A percentile compares a stretch with the other conserved stretches of the same genome.
These are phyloP conservation scores for Spongia lamella DNA, from an alignment of 37 sponge, comb jelly and placozoan genomes.

Conservation along the genomic window DNA sequence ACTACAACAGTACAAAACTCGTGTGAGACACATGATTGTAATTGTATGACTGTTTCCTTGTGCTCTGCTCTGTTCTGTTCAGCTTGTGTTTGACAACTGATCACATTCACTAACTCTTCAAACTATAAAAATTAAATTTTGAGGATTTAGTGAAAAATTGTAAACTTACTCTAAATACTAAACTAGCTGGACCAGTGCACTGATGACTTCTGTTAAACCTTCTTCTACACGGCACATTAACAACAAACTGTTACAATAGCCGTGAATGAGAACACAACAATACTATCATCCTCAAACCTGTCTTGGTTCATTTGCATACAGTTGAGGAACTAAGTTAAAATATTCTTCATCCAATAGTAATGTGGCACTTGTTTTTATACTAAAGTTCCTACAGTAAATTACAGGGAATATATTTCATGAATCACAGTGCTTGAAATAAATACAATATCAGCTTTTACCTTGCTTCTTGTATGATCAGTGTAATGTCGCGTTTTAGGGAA, in stretches of 20 bases:
- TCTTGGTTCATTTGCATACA: constrained; percentile 58
- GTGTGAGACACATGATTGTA: constrained; percentile 25
- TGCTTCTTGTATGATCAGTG: constrained; percentile 49
- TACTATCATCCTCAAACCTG: constrained; percentile 23
- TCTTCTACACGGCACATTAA: constrained; percentile 54
- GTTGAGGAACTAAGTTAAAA: constrained; percentile 32
- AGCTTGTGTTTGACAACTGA: constrained; percentile 33
- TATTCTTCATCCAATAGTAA: constrained; percentile 45
- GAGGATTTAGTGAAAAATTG: no score
- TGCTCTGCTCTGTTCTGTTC: constrained; percentile 53
- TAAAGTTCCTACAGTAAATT: constrained; percentile 24
- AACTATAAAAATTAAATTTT: constrained; percentile 24
- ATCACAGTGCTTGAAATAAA: background rate
- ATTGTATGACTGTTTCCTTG: constrained; percentile 11
- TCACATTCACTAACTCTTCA: constrained; percentile 48
- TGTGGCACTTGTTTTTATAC: constrained; percentile 16
- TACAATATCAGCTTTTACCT: constrained; percentile 28
- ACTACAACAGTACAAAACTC: constrained; percentile 51
- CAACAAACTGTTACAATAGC: constrained; percentile 31
- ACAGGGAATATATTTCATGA: background rate
- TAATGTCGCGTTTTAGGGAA: constrained; percentile 32
- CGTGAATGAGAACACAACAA: background rate
- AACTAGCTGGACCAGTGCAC: constrained; percentile 54
- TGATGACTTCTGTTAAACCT: constrained; percentile 18
- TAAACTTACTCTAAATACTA: constrained; percentile 71